Base-by-base conservation (phyloP, 2,888 invertebrate genomes). In the Drosophila rubida region DNA sequence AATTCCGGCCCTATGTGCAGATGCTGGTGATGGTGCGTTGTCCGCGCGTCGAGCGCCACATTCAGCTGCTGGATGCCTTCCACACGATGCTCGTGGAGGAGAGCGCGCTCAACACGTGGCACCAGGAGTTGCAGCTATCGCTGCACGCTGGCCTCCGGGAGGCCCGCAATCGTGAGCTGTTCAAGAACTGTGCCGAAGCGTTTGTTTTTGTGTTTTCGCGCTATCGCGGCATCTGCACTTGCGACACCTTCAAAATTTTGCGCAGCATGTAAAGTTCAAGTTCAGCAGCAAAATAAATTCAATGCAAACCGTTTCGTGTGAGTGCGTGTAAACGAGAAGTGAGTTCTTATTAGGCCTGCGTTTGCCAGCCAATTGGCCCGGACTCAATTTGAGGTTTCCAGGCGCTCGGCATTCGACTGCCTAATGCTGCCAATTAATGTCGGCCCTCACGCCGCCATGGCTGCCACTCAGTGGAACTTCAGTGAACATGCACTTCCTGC, bases 161-260 rank as follows among this genome's bases (percentile, higher is more conserved):
- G 45, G 91, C 90, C 0, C 51, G 63, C 2, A 46, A 62, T 4
- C 27, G 70, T 0, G 59, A 78, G 22, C 30, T 89, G 7, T 50
- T 68, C 1, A 67, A 76, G 0, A 64, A 69, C 22, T 80, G 75
- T 13, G 72, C 69, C 3, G 71, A 75, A 9, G 41, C 89, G 4
- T 76, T 90, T 39, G 72, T 82, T 4, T 90, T 83, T 54, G 54
- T 91, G 0, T 90, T 90, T 22, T 80, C 89, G 0, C 74, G 76
- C 0, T 79, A 65, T 37, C 88, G 88, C 0, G 76, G 75, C 13
- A 63, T 77, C 9, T 86, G 86, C 58, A 76, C 74, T 5, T 89
- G 85, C 35, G 83, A 90, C 53, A 75, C 72, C 16, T 87, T 62
- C 48, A 78, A 78, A 57, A 57, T 90, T 25, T 37, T 90, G 13